Evolutionary conservation across 2,113 vertebrate species (phyloP), one percentile per base, ranked within the genome.

Genomic region (Hippoglossus stenolepis): DNA sequence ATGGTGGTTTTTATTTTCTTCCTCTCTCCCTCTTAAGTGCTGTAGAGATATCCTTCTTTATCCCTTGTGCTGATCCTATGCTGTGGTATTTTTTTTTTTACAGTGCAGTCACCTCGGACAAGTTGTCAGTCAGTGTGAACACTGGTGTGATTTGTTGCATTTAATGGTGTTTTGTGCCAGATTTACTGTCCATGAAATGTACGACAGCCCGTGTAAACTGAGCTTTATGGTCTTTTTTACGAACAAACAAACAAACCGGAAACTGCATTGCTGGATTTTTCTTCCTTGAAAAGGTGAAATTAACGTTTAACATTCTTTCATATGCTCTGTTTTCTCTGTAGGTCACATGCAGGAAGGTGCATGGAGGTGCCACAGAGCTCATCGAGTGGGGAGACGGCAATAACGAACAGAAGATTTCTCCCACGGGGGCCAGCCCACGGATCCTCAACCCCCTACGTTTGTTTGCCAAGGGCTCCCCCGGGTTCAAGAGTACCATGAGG

Each of bases 391-490:
- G 94, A 71, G 95, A 97, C 80, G 95, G 95, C 78, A 92, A 96
- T 75, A 91, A 92, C 35, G 92, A 94, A 13, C 95, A 95, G 82
- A 96, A 95, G 5, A 59, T 96, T 81, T 96, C 95, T 15, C 95
- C 95, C 90, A 95, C 94, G 0, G 92, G 94, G 40, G 95, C 93
- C 56, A 96, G 95, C 73, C 95, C 96, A 11, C 95, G 96, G 79
- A 92, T 97, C 85, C 93, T 96, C 84, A 98, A 96, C 79, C 96
- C 97, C 49, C 88, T 99, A 64, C 97, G 97, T 35, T 93, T 99
- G 49, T 99, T 99, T 85, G 96, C 97, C 65, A 96, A 94, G 65
- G 95, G 96, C 73, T 96, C 96, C 72, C 94, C 95, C 0, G 94
- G 94, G 73, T 93, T 96, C 67, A 96, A 96, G 91, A 94, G 95